Conservation (phyloP, 2,888 invertebrate species). For the Philhelius pedissequus region DNA sequence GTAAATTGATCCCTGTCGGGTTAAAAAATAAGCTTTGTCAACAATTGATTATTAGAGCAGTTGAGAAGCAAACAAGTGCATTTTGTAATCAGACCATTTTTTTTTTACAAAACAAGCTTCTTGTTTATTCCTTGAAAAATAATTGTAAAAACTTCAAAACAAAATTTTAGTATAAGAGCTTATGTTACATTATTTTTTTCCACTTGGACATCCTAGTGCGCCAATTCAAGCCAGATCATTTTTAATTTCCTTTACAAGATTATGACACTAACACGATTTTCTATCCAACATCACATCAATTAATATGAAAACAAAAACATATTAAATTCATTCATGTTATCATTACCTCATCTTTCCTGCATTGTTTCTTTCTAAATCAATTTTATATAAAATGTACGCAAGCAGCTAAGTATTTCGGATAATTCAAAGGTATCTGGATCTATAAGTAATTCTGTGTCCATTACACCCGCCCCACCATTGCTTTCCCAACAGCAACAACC, state of each 20-base stretch:
- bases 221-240: neutral
- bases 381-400: conserved; percentile 71
- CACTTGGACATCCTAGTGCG: neutral
- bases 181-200: too few relatives aligned
- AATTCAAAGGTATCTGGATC: conserved; percentile 79
- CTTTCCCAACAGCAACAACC: conserved; percentile 73
- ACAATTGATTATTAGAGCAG: neutral
- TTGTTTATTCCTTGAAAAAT: neutral
- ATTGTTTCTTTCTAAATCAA: conserved; percentile 64
- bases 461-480: conserved; percentile 78
- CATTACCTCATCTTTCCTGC: conserved; percentile 35
- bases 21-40: neutral
- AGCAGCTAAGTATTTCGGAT: conserved; percentile 79
- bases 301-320: neutral
- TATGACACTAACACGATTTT: conserved; percentile 12
- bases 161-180: neutral
- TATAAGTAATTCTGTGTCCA: conserved; percentile 79
- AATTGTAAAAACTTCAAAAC: neutral
- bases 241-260: neutral
- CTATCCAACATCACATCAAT: conserved; percentile 26
- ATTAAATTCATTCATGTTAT: conserved; percentile 30
- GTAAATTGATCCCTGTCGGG: neutral
- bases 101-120: neutral
- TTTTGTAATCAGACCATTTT: neutral
- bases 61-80: neutral